Evolutionary conservation across 2,113 vertebrate species (phyloP).

Genomic region (Pavo muticus): DNA sequence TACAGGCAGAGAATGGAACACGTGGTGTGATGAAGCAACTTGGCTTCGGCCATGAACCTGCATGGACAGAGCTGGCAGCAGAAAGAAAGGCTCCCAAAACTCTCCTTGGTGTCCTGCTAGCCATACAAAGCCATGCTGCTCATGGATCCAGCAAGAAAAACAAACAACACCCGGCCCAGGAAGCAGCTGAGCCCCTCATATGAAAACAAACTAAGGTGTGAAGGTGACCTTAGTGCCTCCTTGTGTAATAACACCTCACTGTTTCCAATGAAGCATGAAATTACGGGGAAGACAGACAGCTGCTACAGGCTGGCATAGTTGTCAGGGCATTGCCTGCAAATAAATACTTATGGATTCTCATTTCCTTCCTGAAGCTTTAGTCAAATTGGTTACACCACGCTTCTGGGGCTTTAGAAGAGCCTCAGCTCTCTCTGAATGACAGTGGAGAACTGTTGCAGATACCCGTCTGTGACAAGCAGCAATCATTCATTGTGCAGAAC

Average conservation of each 20-base stretch:
- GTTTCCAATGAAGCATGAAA: neutral
- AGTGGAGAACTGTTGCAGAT: rapidly evolving
- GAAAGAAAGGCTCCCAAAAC: neutral
- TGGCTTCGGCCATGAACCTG: neutral
- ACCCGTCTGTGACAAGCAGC: neutral
- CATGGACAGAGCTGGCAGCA: neutral
- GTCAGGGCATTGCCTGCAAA: neutral
- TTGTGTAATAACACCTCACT: neutral
- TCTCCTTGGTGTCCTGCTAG: neutral
- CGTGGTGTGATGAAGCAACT: rapidly evolving
- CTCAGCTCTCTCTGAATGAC: neutral
- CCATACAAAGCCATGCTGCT: neutral
- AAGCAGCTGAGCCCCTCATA: neutral
- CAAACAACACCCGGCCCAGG: neutral
- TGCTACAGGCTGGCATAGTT: neutral
- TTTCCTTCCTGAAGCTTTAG: neutral
- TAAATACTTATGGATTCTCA: neutral
- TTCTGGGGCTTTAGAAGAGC: neutral
- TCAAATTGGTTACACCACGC: neutral
- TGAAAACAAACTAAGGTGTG: neutral
- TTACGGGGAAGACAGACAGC: neutral
- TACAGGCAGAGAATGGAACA: neutral
- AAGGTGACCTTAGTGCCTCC: neutral
- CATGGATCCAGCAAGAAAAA: neutral
- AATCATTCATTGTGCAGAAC: neutral